These are phyloP conservation scores for Nymphalis c-album DNA, from an alignment of 2,888 invertebrate species.

Conservation along the genomic window DNA sequence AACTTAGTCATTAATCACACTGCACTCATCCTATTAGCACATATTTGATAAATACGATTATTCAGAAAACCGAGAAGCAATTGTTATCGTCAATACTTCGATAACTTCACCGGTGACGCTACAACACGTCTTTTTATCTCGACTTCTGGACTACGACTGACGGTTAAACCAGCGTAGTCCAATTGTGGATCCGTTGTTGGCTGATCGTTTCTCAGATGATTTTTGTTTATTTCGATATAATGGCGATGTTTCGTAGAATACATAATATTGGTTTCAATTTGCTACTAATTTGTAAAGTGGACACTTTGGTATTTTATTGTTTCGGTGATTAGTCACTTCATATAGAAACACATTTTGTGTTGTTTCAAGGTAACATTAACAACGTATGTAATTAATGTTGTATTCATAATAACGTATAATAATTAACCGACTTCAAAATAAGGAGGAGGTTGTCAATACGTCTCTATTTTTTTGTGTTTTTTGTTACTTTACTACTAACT, in stretches of 20 bases:
- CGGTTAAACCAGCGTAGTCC: not conserved
- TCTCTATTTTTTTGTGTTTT: too few species aligned
- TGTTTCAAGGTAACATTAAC: too few species aligned
- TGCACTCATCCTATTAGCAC: not conserved
- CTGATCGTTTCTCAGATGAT: not conserved
- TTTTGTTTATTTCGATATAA: not conserved
- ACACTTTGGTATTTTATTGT: too few species aligned
- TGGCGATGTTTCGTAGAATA: not conserved
- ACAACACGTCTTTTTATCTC: constrained; percentile 18
- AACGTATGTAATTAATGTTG: too few species aligned
- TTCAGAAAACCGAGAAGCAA: not conserved
- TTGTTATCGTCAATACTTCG: constrained; percentile 1
- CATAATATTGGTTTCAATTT: not conserved
- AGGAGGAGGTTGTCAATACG: too few species aligned
- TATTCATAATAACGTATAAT: too few species aligned
- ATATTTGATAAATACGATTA: not conserved
- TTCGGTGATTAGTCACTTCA: too few species aligned
- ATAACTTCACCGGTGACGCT: constrained; percentile 6
- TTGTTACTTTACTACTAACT: too few species aligned
- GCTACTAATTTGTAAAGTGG: not conserved
- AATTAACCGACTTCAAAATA: too few species aligned
- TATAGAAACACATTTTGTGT: too few species aligned
- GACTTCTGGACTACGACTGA: constrained; percentile 23
- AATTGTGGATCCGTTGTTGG: not conserved
- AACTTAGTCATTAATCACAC: not conserved